A percentile compares a stretch with the other conserved stretches of the same genome.
Conservation (phyloP, 2,113 vertebrate species). For the Muntiacus muntjak region DNA sequence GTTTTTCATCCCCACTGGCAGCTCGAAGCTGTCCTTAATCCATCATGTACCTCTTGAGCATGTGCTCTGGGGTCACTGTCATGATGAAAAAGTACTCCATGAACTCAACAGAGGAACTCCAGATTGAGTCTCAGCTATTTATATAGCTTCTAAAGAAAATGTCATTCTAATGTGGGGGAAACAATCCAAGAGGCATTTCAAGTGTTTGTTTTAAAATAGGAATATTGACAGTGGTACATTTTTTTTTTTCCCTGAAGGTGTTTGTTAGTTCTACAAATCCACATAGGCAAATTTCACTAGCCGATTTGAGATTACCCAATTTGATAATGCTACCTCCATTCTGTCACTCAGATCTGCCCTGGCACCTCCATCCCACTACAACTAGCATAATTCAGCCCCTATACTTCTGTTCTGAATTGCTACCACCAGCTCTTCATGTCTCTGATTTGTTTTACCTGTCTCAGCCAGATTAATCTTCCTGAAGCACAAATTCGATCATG, state of each 20-base stretch:
- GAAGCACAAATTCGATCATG: slow-evolving; percentile 13
- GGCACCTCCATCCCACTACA: background rate
- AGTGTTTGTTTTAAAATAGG: slow-evolving; percentile 21
- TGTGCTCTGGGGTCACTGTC: slow-evolving; percentile 43
- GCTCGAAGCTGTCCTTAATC: slow-evolving; percentile 45
- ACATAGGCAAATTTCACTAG: background rate
- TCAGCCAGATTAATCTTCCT: slow-evolving; percentile 45
- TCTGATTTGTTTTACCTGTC: slow-evolving; percentile 33
- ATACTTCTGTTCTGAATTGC: background rate
- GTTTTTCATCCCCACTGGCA: slow-evolving; percentile 21
- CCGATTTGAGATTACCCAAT: background rate
- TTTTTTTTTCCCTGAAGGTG: background rate
- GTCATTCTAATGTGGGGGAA: background rate
- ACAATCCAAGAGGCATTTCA: background rate
- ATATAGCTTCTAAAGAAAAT: slow-evolving; percentile 42
- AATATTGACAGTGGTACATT: background rate
- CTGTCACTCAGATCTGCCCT: background rate
- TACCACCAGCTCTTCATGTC: background rate
- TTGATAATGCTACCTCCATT: background rate
- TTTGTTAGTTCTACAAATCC: background rate
- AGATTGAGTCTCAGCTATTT: slow-evolving; percentile 30
- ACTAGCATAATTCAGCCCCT: background rate
- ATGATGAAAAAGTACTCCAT: slow-evolving; percentile 52
- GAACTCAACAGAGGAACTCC: slow-evolving; percentile 14
- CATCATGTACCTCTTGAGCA: slow-evolving; percentile 30